These are phyloP conservation scores for Villa cingulata DNA, from an alignment of 2,888 invertebrate species.

Conservation along the genomic window DNA sequence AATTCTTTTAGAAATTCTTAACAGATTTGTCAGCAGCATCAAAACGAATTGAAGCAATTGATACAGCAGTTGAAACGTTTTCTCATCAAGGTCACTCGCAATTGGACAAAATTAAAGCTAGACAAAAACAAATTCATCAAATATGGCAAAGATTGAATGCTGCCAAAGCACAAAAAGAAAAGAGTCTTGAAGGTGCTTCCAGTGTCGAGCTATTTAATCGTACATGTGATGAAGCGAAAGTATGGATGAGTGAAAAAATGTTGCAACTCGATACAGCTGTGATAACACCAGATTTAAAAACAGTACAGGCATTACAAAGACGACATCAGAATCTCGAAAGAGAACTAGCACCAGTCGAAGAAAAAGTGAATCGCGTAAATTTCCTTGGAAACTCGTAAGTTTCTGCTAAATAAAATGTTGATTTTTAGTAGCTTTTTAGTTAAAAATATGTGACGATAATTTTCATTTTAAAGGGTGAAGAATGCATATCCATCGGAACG, in stretches of 20 bases:
- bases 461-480: conserved; percentile 52
- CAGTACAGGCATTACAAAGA: conserved; percentile 81
- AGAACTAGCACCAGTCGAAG: conserved; percentile 86
- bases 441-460: not conserved
- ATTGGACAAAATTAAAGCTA: conserved; percentile 57
- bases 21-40: conserved; percentile 91
- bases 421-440: not conserved
- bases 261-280: conserved; percentile 68
- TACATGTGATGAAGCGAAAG: conserved; percentile 89
- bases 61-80: conserved; percentile 74
- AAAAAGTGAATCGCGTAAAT: conserved; percentile 81
- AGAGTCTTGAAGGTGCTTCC: conserved; percentile 79
- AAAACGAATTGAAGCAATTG: conserved; percentile 79
- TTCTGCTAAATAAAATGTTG: too few species aligned
- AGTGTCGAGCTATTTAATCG: conserved; percentile 92
- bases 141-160: conserved; percentile 80
- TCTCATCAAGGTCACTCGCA: conserved; percentile 76
- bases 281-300: conserved; percentile 73
- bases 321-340: conserved; percentile 86
- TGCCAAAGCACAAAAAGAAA: conserved; percentile 79
- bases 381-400: conserved; percentile 71
- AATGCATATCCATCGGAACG: conserved; percentile 84
- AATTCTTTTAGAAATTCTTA: conserved; percentile 60
- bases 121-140: conserved; percentile 72
- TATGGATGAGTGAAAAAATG: conserved; percentile 97